Base-by-base conservation (phyloP, 2,888 invertebrate species). In the Autographa gamma region DNA sequence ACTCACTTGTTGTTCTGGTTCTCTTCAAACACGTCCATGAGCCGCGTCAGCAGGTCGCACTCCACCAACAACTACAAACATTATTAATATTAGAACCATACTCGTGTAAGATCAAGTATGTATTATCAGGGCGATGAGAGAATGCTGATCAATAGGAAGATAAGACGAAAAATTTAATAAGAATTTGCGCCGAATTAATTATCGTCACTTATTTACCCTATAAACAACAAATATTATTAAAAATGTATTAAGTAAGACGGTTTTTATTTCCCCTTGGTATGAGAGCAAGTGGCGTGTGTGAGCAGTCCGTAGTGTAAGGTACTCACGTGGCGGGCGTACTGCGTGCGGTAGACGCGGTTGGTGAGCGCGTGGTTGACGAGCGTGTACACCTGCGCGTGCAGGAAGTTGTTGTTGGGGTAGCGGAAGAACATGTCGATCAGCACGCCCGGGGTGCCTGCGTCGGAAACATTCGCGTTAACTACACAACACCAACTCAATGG, bases 361-460 rank as follows among this genome's bases (percentile, higher is more conserved):
- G 69, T 80, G 86, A 98, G 96, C 87, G 98, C 97, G 93, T 97
- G 96, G 74, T 96, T 96, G 84, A 99, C 94, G 91, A 98, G 97
- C 91, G 97, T 97, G 92, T 97, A 97, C 82, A 98, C 98, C 95
- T 98, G 98, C 82, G 97, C 97, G 94, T 99, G 99, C 90, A 99
- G 96, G 96, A 99, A 99, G 96, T 99, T 99, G 96, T 99, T 99
- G 98, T 98, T 97, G 80, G 97, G 97, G 96, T 98, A 98, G 92
- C 97, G 96, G 96, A 99, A 98, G 96, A 98, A 98, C 93, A 99
- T 96, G 92, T 98, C 98, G 96, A 99, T 94, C 86, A 98, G 95
- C 86, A 96, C 94, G 83, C 94, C 94, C 86, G 97, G 96, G 56
- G 97, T 97, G 78, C 96, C 96, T 91, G 95, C 73, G 4, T 4